Base-by-base conservation (phyloP, 2,797 vertebrate species). In the Spatula clypeata region DNA sequence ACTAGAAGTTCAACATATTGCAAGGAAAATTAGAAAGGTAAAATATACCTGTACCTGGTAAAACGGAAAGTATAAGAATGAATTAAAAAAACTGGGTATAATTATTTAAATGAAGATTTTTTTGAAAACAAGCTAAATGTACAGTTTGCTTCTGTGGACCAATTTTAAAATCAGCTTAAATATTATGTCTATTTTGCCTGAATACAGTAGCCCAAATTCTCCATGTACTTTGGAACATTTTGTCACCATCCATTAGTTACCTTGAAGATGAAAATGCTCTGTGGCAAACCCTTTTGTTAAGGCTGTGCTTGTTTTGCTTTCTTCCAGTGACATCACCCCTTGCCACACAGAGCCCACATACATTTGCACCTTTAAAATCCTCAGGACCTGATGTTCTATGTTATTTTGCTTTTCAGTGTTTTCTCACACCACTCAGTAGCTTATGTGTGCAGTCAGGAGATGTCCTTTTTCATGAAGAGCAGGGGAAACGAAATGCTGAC, bases 261-360 rank as follows among this genome's bases (percentile, higher is more conserved):
- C 26, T 36, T 49, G 72, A 57, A 49, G 3, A 29, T 21, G 1
- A 55, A 70, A 49, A 32, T 40, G 4, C 55, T 44, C 7, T 62
- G 13, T 23, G 0, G 0, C 8, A 73, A 73, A 27, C 0, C 34
- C 8, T 47, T 31, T 40, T 3, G 0, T 19, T 45, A 26, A 65
- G 40, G 58, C 13, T 11, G 1, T 26, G 4, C 0, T 9, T 34
- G 6, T 70, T 73, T 60, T 11, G 34, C 24, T 65, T 77, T 67
- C 13, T 70, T 88, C 18, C 27, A 20, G 4, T 2, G 3, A 1
- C 29, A 53, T 40, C 16, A 13, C 0, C 0, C 5, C 5, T 49
- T 71, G 38, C 47, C 6, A 19, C 3, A 13, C 2, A 24, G 40
- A 10, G 0, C 8, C 1, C 2, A 2, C 1, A 0, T 8, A 3